Base-by-base conservation (phyloP, 2,888 invertebrate genomes). In the Lathronympha strigana region DNA sequence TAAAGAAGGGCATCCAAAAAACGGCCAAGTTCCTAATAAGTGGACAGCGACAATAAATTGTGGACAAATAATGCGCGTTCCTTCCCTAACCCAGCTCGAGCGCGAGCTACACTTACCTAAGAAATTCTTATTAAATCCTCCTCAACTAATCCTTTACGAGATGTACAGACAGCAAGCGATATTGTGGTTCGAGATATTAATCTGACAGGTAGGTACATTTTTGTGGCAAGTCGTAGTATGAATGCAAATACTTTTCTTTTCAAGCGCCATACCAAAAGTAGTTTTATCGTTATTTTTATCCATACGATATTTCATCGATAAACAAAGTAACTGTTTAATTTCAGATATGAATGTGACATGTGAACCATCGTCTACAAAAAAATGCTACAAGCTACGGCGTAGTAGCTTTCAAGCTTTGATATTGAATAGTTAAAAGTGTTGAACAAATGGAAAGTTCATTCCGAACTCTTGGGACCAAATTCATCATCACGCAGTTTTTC, bases 101-200 rank as follows among this genome's bases (percentile, higher is more conserved):
- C 50, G 38, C 47, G 66, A 40, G 83, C 83, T 82, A 84, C 87
- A 86, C 87, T 88, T 87, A 88, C 85, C 87, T 88, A 80, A 87
- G 84, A 78, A 87, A 86, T 87, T 89, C 89, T 88, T 90, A 90
- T 90, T 90, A 89, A 90, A 90, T 88, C 89, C 87, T 87, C 83
- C 85, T 88, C 84, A 86, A 88, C 89, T 90, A 90, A 90, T 90
- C 89, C 88, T 83, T 85, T 81, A 81, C 77, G 68, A 69, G 69
- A 68, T 25, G 82, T 47, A 47, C 70, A 61, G 86, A 68, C 69
- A 57, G 83, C 85, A 89, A 21, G 78, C 47, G 66, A 63, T 67
- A 17, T 19, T 11, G n/a, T 1, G 38, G 31, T 13, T 50, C 15
- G 9, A 11, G 6, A 28, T 4, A 13, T 19, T 33, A 13, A 4